Evolutionary conservation across 2,888 invertebrate species (phyloP).

Genomic region (Platynereis dumerilii): DNA sequence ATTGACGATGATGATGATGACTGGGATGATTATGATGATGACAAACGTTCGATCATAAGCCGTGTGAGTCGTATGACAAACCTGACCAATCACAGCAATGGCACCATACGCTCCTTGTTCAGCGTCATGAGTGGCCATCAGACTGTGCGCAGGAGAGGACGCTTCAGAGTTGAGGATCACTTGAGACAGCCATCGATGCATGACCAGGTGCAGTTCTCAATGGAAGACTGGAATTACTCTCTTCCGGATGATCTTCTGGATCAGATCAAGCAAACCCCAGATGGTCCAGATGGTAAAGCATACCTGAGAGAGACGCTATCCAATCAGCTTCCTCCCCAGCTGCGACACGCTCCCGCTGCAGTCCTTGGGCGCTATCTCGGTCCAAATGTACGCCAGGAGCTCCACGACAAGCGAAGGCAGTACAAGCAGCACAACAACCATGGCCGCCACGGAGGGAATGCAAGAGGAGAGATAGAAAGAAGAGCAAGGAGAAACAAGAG

Average conservation of each 20-base stretch:
- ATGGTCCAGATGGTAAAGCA: not conserved
- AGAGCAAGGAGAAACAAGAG: too few relatives aligned
- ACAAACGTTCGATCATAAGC: not conserved
- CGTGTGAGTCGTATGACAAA: not conserved
- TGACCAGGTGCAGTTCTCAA: constrained; percentile 2
- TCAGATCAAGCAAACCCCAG: not conserved
- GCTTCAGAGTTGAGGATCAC: not conserved
- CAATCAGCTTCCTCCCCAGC: not conserved
- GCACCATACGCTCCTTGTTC: not conserved
- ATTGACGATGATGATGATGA: not conserved
- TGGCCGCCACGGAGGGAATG: too few relatives aligned
- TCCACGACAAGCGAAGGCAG: constrained; percentile 2
- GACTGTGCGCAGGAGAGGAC: not conserved
- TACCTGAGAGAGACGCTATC: not conserved
- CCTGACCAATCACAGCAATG: not conserved
- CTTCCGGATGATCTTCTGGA: not conserved
- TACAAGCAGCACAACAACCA: not conserved
- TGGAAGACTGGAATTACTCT: not conserved
- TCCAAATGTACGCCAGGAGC: not conserved
- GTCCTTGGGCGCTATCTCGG: not conserved
- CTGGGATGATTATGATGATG: not conserved
- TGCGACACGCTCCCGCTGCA: not conserved
- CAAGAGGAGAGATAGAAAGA: too few relatives aligned
- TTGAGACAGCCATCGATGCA: not conserved
- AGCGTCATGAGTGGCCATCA: not conserved